phyloP scores from a whole-genome alignment of 2,888 invertebrate species.

The Busseola fusca region DNA sequence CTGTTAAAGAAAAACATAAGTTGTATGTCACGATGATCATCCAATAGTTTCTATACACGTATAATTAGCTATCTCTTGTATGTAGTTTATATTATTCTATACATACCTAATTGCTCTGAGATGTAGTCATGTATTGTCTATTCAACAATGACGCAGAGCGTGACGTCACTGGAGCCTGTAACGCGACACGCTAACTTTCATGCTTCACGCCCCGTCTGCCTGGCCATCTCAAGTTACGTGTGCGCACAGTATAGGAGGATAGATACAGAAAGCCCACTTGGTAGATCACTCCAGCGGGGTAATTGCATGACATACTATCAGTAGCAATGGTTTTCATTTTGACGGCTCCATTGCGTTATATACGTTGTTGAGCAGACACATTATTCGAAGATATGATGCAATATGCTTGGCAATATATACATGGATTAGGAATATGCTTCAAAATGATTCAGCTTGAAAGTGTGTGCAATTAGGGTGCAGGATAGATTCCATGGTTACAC shows the following conservation, averaged over 20 bases:
- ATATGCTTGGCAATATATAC: too few relatives aligned
- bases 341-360: too few relatives aligned
- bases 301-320: too few relatives aligned
- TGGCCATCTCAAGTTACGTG: slow-evolving; percentile 41
- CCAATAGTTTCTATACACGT: not conserved
- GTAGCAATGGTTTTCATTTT: too few relatives aligned
- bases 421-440: too few relatives aligned
- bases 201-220: slow-evolving; percentile 56
- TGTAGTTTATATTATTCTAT: slow-evolving; percentile 3
- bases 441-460: too few relatives aligned
- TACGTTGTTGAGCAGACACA: too few relatives aligned
- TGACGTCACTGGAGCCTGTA: slow-evolving; percentile 52
- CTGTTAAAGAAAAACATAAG: slow-evolving; percentile 20
- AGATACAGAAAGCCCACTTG: slow-evolving; percentile 20
- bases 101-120: slow-evolving; percentile 27
- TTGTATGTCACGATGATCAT: slow-evolving; percentile 14
- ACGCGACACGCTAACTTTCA: slow-evolving; percentile 60
- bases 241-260: not conserved
- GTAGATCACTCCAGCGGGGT: too few relatives aligned
- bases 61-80: not conserved
- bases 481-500: not conserved
- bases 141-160: slow-evolving; percentile 22
- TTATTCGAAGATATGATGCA: too few relatives aligned
- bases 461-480: not conserved
- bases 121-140: slow-evolving; percentile 14